Evolutionary conservation across 30 jellyfish, hydroid and myxozoan genomes (phyloP).

Genomic region (Nemopilema nomurai): DNA sequence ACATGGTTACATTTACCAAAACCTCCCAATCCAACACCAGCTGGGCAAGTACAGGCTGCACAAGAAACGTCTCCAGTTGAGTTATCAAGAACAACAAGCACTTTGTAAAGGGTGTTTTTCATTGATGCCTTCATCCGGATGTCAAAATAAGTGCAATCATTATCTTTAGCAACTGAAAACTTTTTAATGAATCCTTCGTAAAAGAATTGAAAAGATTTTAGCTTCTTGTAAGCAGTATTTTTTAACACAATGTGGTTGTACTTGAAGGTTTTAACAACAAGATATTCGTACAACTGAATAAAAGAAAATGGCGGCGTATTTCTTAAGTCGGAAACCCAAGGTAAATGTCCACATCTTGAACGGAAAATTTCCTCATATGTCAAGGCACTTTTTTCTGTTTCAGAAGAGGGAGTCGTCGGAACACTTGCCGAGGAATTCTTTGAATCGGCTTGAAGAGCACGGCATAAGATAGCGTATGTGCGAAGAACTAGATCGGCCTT

Average conservation of each 20-base stretch:
- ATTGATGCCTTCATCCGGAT: slow-evolving; percentile 34
- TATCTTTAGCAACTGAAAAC: slow-evolving; percentile 16
- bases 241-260: slow-evolving; percentile 17
- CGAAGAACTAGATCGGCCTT: too few relatives aligned
- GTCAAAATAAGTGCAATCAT: slow-evolving; percentile 13
- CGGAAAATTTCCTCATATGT: too few relatives aligned
- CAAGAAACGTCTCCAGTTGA: slow-evolving; percentile 37
- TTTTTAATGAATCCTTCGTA: slow-evolving; percentile 13
- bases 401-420: too few relatives aligned
- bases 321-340: too few relatives aligned
- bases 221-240: slow-evolving; percentile 32
- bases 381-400: too few relatives aligned
- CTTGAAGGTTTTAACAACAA: background rate
- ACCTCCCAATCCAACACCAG: slow-evolving; percentile 51
- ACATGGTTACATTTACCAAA: slow-evolving; percentile 11
- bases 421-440: too few relatives aligned
- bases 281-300: too few relatives aligned
- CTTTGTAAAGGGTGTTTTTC: slow-evolving; percentile 7
- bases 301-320: too few relatives aligned
- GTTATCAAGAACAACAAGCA: background rate
- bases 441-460: too few relatives aligned
- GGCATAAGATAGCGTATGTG: too few relatives aligned
- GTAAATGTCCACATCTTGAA: too few relatives aligned
- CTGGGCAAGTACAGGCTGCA: slow-evolving; percentile 64
- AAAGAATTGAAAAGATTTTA: slow-evolving; percentile 34